These are phyloP conservation scores for Periophthalmodon schlosseri DNA, from an alignment of 2,113 vertebrate species.

Conservation along the genomic window DNA sequence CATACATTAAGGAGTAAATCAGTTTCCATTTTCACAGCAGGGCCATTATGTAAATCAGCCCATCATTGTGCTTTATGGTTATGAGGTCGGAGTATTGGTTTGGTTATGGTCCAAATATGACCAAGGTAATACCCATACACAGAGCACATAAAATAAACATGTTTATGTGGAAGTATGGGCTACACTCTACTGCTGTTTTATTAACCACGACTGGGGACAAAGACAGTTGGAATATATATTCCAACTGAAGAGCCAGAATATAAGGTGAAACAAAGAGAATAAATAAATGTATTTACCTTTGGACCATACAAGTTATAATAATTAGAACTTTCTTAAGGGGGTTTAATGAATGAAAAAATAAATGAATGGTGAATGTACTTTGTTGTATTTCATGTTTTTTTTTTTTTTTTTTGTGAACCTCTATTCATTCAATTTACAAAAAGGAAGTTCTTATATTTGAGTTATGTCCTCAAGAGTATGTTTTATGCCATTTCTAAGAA, in stretches of 20 bases:
- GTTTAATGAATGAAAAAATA: too few species aligned
- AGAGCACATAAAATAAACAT: slow-evolving; percentile 10
- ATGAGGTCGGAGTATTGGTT: not conserved
- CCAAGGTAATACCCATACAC: not conserved
- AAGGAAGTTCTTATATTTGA: not conserved
- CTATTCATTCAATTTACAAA: not conserved
- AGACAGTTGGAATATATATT: not conserved
- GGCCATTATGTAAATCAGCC: slow-evolving; percentile 8
- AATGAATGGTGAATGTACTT: too few species aligned
- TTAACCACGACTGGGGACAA: slow-evolving; percentile 1
- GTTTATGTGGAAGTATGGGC: not conserved
- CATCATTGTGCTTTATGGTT: slow-evolving; percentile 5
- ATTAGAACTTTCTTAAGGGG: too few species aligned
- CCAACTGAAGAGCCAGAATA: not conserved
- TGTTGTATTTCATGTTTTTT: too few species aligned
- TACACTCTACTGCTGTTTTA: not conserved
- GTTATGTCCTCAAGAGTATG: not conserved
- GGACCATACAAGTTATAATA: too few species aligned
- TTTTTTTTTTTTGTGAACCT: not conserved
- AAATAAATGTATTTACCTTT: not conserved
- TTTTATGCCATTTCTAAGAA: not conserved
- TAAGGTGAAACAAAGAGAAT: not conserved
- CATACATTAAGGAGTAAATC: slow-evolving; percentile 5
- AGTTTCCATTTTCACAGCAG: not conserved
- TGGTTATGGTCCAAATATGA: not conserved